Conservation (phyloP, 2,797 vertebrate species). For the Perdix hodgsoniae region DNA sequence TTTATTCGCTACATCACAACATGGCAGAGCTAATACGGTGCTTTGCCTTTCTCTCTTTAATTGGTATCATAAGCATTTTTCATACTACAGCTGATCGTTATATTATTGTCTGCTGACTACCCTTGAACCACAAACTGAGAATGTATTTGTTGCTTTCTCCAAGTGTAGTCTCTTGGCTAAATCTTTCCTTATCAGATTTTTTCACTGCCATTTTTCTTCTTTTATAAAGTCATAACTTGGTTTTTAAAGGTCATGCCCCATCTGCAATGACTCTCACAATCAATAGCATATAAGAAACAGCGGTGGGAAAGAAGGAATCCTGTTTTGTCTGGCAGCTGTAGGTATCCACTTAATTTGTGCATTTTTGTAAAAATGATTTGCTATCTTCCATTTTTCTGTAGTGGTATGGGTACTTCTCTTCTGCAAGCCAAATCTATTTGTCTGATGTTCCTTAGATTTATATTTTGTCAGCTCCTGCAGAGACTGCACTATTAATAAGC, state of each 20-base stretch:
- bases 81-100: not conserved
- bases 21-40: not conserved
- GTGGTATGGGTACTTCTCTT: not conserved
- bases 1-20: not conserved
- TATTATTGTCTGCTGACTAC: not conserved
- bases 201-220: not conserved
- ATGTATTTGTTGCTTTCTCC: not conserved
- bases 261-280: not conserved
- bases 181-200: not conserved
- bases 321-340: not conserved
- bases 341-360: not conserved
- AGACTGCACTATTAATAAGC: not conserved
- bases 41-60: not conserved
- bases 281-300: rapidly evolving
- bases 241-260: not conserved
- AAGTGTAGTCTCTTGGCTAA: not conserved
- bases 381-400: not conserved
- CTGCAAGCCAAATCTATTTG: not conserved
- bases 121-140: not conserved
- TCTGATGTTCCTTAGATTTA: not conserved
- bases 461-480: not conserved
- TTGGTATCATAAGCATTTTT: not conserved
- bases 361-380: not conserved
- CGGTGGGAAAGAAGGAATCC: not conserved
- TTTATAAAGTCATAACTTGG: not conserved